A percentile compares a stretch with the other conserved stretches of the same genome.
Evolutionary conservation across 2,113 vertebrate genomes (phyloP).

Genomic region (Cercocebus atys): DNA sequence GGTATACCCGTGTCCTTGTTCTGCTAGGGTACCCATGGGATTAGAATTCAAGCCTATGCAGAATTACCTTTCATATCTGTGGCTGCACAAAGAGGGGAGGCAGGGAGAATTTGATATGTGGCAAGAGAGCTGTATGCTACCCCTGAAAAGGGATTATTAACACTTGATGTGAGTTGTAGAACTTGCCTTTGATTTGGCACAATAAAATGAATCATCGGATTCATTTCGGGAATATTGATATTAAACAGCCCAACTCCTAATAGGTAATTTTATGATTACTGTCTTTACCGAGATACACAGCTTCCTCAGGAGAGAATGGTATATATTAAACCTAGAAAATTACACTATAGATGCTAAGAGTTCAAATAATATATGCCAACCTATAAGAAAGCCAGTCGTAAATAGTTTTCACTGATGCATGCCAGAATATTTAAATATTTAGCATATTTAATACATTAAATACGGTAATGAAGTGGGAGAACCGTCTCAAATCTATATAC

Average conservation of each 20-base stretch:
- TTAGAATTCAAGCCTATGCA: not conserved
- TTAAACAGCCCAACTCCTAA: not conserved
- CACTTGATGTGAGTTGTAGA: not conserved
- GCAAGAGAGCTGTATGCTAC: not conserved
- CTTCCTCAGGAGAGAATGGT: not conserved
- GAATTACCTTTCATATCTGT: not conserved
- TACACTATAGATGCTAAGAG: not conserved
- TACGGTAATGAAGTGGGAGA: not conserved
- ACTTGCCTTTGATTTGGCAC: not conserved
- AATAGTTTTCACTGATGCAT: not conserved
- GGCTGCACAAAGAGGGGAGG: not conserved
- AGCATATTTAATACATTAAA: not conserved
- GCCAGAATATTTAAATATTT: constrained; percentile 25
- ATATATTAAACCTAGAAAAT: not conserved
- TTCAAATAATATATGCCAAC: not conserved
- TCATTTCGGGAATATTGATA: not conserved
- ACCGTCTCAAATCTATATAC: not conserved
- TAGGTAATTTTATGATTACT: not conserved
- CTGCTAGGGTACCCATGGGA: not conserved
- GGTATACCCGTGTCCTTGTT: accelerated
- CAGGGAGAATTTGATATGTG: not conserved
- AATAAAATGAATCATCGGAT: not conserved
- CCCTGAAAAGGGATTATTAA: not conserved
- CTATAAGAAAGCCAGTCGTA: not conserved
- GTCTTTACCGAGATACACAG: not conserved